Base-by-base conservation (phyloP, 2,888 invertebrate genomes). In the Clunio marinus region DNA sequence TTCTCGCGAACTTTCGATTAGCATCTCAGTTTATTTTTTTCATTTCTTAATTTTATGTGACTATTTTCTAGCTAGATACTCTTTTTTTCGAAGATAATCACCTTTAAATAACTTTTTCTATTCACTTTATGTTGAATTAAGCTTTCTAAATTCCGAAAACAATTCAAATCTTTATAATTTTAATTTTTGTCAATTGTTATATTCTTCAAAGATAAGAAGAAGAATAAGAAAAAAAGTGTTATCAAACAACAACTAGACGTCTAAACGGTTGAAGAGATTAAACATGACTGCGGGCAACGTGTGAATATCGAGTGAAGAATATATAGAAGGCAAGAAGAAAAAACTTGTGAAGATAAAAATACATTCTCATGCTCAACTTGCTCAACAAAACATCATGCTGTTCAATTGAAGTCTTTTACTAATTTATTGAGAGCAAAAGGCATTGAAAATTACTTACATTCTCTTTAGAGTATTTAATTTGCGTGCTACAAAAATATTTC, bases 341-440 rank as follows among this genome's bases (percentile, higher is more conserved):
- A 32, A 8, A 5, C 7, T 32, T 13, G 35, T 13, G 35, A 32
- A 32, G 13, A 5, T 51, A 51, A 51, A 51, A 51, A 51, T 51
- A 51, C 22, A 51, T n/a, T n/a, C n/a, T n/a, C 22, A 22, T 22
- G 22, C 35, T 32, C 35, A 51, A 51, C 7, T 51, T 13, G 51
- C 20, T 22, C 41, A 15, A n/a, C n/a, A 41, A 41, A 41, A 41
- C 41, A 41, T 51, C 22, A 20, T 22, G 20, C n/a, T n/a, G n/a
- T n/a, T n/a, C n/a, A n/a, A n/a, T n/a, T n/a, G n/a, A n/a, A n/a
- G n/a, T n/a, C n/a, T n/a, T 51, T n/a, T 22, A 20, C 51, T 51
- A 51, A 22, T 22, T 51, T 51, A 51, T 51, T 51, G 51, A 51
- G 51, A 51, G 51, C 22, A 51, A 13, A 8, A 51, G 51, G 22